Base-by-base conservation (phyloP, 2,888 invertebrate species). In the Panorpa germanica region DNA sequence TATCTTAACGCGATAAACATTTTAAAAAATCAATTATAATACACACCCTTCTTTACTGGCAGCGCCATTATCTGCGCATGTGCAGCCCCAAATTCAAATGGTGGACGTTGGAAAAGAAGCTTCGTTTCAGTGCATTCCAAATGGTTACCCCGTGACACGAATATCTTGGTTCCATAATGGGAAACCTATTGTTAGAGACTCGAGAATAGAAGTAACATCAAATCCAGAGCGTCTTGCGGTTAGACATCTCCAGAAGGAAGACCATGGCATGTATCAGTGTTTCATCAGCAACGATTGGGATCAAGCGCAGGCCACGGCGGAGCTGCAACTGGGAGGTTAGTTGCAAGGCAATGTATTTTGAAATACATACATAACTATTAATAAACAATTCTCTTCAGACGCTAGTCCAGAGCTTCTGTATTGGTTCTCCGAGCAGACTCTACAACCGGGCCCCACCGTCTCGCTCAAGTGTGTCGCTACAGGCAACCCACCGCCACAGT, bases 391-490 rank as follows among this genome's bases (percentile, higher is more conserved):
- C 36, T 45, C 50, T 52, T 34, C 57, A 80, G 86, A 86, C 55
- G 80, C 85, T 21, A 77, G 83, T 38, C 86, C 86, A 25, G 85
- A 86, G 58, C 60, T 88, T 43, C 70, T 78, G 41, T 83, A 85
- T 61, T 82, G 81, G 72, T 90, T 90, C 58, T 77, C 82, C 34
- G 86, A 88, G 52, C 85, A 86, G 55, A 88, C 85, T 7, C 58
- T 90, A 35, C 86, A 86, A 48, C 86, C 85, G 1, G 90, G 90
- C 11, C 85, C 86, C 18, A 77, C 81, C 38, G 81, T 90, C 27
- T 85, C 88, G 12, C 63, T 93, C 40, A 83, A 85, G 55, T 93
- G 91, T 57, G 81, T 82, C 36, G 88, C 88, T n/a, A 77, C 83
- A 45, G 91, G 91, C 28, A 90, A 85, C 55, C 91, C 91, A 5